Evolutionary conservation across 2,113 vertebrate species (phyloP), one percentile per base, ranked within the genome.

Genomic region (Lamprologus tigripictilis): DNA sequence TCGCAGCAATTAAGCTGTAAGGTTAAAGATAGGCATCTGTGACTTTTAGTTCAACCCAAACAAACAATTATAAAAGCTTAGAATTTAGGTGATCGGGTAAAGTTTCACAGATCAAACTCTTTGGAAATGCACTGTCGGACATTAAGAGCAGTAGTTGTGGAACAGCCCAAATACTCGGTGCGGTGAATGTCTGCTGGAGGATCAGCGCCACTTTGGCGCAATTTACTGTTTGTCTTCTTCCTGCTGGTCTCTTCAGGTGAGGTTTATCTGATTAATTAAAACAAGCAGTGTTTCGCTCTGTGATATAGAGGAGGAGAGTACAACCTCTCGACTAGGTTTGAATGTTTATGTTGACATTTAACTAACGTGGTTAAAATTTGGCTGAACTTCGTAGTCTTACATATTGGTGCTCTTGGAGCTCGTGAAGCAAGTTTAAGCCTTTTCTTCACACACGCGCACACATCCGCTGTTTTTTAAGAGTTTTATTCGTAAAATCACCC

Each of bases 351-450:
- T 0, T 58, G 26, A 58, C 8, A 4, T 58, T 57, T 57, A 28
- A 57, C 7, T 57, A 0, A 28, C 55, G 13, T 57, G 23, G 23
- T 57, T 5, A 0, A 28, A 57, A 57, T 57, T 57, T 13, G 7
- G 55, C 55, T 9, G 55, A 57, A 57, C 13, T 0, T 57, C 7
- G 23, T 28, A 57, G 23, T 57, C 4, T 28, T 57, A 28, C 26
- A 31, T 0, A 31, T 35, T 19, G 17, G 9, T 35, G 61, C 17
- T 35, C 31, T 5, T 66, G 17, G 10, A 66, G 54, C 2, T 57
- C 12, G 0, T 5, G 0, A 57, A 57, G 31, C 61, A 57, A 28
- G 55, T 61, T 61, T 33, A 10, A 66, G 0, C 1, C 0, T n/a
- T 2, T 12, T 66, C 17, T 35, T 37, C 61, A 12, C 17, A 35